Percentiles rank a stretch among this genome's conserved stretches.
phyloP scores from a whole-genome alignment of 2,888 invertebrate species.

The Pyrrhia umbra region DNA sequence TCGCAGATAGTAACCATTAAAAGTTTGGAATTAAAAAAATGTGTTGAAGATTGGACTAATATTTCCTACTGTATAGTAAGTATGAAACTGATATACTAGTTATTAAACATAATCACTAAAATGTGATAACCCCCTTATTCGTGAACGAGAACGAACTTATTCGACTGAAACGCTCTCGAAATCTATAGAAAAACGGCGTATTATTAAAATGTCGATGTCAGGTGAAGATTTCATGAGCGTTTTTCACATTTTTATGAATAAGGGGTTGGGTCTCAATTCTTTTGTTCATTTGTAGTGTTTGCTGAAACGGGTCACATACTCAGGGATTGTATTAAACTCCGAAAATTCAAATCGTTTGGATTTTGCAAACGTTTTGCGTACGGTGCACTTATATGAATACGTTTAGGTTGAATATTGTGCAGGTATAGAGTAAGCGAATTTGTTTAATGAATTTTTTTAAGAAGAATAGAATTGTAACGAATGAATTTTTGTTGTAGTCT shows the following conservation, averaged over 20 bases:
- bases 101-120: slow-evolving; percentile 74
- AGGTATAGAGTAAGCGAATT: slow-evolving; percentile 5
- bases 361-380: slow-evolving; percentile 38
- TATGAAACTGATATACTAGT: slow-evolving; percentile 67
- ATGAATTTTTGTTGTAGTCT: background rate
- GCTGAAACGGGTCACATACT: slow-evolving; percentile 36
- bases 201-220: slow-evolving; percentile 41
- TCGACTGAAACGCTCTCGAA: slow-evolving; percentile 27
- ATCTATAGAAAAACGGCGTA: slow-evolving; percentile 14
- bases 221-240: slow-evolving; percentile 25
- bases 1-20: slow-evolving; percentile 42
- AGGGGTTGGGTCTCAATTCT: slow-evolving; percentile 43
- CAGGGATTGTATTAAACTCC: slow-evolving; percentile 25
- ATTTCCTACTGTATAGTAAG: slow-evolving; percentile 70
- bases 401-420: slow-evolving; percentile 6
- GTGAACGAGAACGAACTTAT: too few species aligned
- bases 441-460: slow-evolving; percentile 5
- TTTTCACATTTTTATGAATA: slow-evolving; percentile 43
- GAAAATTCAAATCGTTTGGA: slow-evolving; percentile 15
- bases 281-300: slow-evolving; percentile 58
- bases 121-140: slow-evolving; percentile 70
- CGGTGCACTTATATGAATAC: background rate
- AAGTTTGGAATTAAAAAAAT: slow-evolving; percentile 57
- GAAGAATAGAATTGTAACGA: background rate
- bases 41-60: slow-evolving; percentile 61